phyloP scores from a whole-genome alignment of 2,888 invertebrate species.

The Troglohyphantes excavatus region DNA sequence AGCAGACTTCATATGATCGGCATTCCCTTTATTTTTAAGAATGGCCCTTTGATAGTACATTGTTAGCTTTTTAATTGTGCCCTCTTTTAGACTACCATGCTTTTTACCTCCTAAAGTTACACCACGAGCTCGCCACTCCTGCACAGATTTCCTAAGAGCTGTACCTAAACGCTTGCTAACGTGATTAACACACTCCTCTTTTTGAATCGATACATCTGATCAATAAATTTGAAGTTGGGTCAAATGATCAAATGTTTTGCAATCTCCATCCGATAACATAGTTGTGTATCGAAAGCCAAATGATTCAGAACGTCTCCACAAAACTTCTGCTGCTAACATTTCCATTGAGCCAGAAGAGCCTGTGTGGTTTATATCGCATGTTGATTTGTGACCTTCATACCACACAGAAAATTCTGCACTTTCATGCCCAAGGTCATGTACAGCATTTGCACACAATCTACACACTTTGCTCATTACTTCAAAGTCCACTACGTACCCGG shows the following conservation, averaged over 20 bases:
- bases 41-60: conserved; percentile 10
- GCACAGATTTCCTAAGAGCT: not conserved
- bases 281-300: not conserved
- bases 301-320: too few relatives aligned
- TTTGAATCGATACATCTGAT: not conserved
- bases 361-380: conserved; percentile 1
- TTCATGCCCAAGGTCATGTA: not conserved
- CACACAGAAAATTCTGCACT: conserved; percentile 7
- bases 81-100: not conserved
- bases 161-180: not conserved
- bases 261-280: conserved; percentile 6
- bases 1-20: not conserved
- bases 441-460: not conserved
- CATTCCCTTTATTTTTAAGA: not conserved
- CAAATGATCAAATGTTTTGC: not conserved
- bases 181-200: conserved; percentile 18
- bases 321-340: not conserved
- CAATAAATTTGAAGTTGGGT: not conserved
- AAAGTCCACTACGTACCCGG: conserved; percentile 10
- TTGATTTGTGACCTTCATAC: conserved; percentile 14
- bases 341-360: conserved; percentile 35
- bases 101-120: not conserved
- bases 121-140: not conserved
- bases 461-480: conserved; percentile 32
- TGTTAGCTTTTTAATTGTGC: not conserved